phyloP scores from a whole-genome alignment of 35 echinoderm and acorn worm species.

The Lytechinus pictus region DNA sequence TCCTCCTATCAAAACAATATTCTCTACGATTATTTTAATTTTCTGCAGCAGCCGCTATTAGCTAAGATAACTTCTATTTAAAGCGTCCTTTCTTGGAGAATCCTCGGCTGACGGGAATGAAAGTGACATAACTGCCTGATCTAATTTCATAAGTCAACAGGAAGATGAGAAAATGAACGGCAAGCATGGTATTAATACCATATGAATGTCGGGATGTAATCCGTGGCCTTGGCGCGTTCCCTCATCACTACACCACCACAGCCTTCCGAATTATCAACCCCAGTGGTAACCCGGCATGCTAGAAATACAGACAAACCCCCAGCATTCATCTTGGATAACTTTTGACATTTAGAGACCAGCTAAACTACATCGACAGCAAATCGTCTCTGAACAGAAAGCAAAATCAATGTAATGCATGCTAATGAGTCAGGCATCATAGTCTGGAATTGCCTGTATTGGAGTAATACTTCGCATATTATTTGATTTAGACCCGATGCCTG shows the following conservation, averaged over 20 bases:
- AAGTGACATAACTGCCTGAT: slow-evolving; percentile 2
- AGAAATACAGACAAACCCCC: neutral
- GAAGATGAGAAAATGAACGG: neutral
- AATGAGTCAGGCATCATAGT: neutral
- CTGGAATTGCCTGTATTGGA: slow-evolving; percentile 10
- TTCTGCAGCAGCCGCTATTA: neutral
- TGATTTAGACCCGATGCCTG: neutral
- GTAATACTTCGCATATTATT: neutral
- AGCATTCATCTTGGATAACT: neutral
- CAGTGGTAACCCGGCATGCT: neutral
- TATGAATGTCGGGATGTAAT: neutral
- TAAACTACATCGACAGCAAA: neutral
- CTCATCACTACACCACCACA: neutral
- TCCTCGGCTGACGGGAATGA: neutral
- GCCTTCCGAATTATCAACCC: neutral
- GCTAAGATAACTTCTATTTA: neutral
- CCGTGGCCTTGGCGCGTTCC: neutral
- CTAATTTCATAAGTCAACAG: neutral
- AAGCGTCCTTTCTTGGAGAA: neutral
- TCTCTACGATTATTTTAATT: neutral
- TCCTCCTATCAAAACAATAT: too few relatives aligned
- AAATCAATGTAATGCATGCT: neutral
- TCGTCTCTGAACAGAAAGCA: neutral
- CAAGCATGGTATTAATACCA: neutral
- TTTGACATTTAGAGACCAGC: neutral